These are phyloP conservation scores for Kryphioiulus occultus DNA, from an alignment of 2,888 invertebrate species.

Conservation along the genomic window DNA sequence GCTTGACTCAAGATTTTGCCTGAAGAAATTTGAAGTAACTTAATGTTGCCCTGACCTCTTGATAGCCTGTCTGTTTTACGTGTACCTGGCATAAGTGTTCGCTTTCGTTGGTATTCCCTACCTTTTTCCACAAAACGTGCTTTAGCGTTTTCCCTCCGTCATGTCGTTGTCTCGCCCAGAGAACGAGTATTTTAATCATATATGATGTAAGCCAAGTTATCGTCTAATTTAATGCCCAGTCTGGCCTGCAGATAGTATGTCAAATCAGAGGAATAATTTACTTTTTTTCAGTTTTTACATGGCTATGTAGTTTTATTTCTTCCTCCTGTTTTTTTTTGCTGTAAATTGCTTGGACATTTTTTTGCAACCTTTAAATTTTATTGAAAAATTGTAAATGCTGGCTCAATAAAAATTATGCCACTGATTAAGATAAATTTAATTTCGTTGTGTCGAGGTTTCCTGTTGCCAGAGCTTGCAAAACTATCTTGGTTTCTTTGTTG, in stretches of 20 bases:
- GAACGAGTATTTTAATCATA: constrained; percentile 28
- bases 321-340: background rate
- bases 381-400: constrained; percentile 35
- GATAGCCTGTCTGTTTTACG: background rate
- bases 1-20: background rate
- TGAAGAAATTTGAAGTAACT: background rate
- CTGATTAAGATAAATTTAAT: background rate
- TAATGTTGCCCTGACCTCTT: background rate
- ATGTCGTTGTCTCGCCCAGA: background rate
- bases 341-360: constrained; percentile 33
- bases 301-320: background rate
- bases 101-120: background rate
- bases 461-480: background rate
- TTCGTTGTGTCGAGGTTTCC: background rate
- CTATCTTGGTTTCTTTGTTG: no score
- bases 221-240: background rate
- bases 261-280: background rate
- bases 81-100: background rate
- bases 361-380: constrained; percentile 1
- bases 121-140: background rate
- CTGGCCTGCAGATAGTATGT: background rate
- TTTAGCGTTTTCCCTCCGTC: background rate
- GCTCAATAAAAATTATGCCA: constrained; percentile 35
- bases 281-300: constrained; percentile 8
- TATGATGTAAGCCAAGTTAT: background rate